These are phyloP conservation scores for Philantomba maxwellii DNA, from an alignment of 2,113 vertebrate genomes.

Conservation along the genomic window DNA sequence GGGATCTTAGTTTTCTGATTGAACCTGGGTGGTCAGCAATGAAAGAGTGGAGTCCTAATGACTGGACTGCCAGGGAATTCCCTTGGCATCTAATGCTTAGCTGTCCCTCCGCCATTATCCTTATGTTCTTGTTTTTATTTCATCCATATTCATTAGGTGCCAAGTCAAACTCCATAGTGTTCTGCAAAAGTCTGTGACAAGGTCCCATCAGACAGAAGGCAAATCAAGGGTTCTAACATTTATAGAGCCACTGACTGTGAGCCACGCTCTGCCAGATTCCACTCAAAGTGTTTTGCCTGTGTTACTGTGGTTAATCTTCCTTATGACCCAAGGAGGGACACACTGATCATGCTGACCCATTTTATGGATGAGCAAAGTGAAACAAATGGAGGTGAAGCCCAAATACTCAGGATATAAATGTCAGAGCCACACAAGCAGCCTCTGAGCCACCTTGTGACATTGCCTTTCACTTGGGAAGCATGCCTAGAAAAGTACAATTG, in stretches of 20 bases:
- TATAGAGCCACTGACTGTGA: not conserved
- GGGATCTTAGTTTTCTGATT: not conserved
- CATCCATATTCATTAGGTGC: not conserved
- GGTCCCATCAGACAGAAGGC: not conserved
- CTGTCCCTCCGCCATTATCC: not conserved
- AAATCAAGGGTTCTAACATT: not conserved
- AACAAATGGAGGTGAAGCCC: not conserved
- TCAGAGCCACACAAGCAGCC: not conserved
- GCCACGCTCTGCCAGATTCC: not conserved
- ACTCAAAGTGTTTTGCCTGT: not conserved
- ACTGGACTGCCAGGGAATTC: not conserved
- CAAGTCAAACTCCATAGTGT: not conserved
- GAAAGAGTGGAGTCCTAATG: not conserved
- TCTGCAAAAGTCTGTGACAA: not conserved
- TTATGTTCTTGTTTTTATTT: not conserved
- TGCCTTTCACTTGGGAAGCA: not conserved
- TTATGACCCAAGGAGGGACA: not conserved
- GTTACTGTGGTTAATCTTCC: accelerated
- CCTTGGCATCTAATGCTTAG: not conserved
- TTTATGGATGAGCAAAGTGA: not conserved
- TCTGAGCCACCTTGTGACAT: not conserved
- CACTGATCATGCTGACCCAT: no score
- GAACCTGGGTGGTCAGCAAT: not conserved
- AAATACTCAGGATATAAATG: not conserved
- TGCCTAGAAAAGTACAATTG: not conserved